phyloP scores from a whole-genome alignment of 2,113 vertebrate genomes.

The Eulemur rufifrons region DNA sequence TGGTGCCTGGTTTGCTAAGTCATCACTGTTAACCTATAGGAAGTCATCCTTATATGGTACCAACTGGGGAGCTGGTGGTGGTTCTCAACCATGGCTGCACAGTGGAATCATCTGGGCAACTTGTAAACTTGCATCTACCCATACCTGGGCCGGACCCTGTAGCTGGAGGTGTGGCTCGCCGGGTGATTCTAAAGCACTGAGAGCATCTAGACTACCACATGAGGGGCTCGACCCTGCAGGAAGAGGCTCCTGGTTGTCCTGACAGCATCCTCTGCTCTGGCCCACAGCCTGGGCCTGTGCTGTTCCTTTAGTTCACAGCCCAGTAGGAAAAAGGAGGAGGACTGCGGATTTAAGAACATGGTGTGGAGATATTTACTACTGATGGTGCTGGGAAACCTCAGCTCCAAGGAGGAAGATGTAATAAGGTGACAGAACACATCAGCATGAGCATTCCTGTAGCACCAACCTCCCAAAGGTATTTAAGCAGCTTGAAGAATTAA shows the following conservation, averaged over 20 bases:
- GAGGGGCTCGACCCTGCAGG: neutral
- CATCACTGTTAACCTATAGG: neutral
- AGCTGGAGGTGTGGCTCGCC: neutral
- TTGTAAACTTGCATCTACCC: neutral
- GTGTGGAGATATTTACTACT: neutral
- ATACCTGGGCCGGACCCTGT: neutral
- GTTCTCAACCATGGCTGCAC: neutral
- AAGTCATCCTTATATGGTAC: neutral
- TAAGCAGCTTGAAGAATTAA: neutral
- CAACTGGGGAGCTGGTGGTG: neutral
- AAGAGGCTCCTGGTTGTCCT: too few species aligned
- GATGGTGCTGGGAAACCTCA: neutral
- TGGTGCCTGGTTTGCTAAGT: neutral
- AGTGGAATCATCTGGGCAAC: neutral
- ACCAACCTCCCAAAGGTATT: neutral
- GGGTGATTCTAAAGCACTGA: neutral
- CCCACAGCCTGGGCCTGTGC: too few species aligned
- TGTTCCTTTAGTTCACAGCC: neutral
- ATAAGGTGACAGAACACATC: too few species aligned
- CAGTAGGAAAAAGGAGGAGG: too few species aligned
- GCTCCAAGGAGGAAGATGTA: accelerated
- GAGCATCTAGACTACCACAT: neutral
- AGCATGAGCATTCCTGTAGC: neutral
- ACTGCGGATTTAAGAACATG: neutral
- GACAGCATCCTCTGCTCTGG: neutral